These are phyloP conservation scores for Oryctolagus cuniculus DNA, from an alignment of 2,113 vertebrate species.

Conservation along the genomic window DNA sequence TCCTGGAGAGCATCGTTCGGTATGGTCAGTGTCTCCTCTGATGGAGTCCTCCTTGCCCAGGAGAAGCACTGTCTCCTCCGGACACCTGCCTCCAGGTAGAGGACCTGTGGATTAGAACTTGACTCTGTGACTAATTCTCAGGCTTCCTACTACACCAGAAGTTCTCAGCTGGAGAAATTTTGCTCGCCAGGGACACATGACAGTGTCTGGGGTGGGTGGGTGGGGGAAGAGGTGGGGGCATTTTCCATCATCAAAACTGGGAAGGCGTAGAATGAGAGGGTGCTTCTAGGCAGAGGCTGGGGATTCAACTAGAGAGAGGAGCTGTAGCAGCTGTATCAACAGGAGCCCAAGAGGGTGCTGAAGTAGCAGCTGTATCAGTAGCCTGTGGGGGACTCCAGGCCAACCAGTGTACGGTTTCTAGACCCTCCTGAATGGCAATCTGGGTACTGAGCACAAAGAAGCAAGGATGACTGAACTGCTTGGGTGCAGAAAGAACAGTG, in stretches of 20 bases:
- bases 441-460: too few relatives aligned
- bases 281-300: background rate
- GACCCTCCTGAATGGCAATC: background rate
- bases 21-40: background rate
- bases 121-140: background rate
- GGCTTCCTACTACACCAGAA: background rate
- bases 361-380: background rate
- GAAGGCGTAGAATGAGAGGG: background rate
- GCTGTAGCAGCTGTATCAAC: too few relatives aligned
- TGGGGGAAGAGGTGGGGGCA: background rate
- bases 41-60: background rate
- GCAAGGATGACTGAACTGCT: too few relatives aligned
- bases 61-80: background rate
- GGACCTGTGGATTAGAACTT: background rate
- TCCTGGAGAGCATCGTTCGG: background rate
- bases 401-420: background rate
- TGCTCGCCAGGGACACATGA: background rate
- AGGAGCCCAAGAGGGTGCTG: too few relatives aligned
- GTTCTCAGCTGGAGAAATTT: background rate
- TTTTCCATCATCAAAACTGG: background rate
- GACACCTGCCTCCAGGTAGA: background rate
- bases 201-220: background rate
- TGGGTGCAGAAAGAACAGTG: background rate
- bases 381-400: background rate
- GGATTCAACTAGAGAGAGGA: background rate